A percentile compares a stretch with the other conserved stretches of the same genome.
These are phyloP conservation scores for Syngnathus rostellatus DNA, from an alignment of 2,797 vertebrate species.

Conservation along the genomic window DNA sequence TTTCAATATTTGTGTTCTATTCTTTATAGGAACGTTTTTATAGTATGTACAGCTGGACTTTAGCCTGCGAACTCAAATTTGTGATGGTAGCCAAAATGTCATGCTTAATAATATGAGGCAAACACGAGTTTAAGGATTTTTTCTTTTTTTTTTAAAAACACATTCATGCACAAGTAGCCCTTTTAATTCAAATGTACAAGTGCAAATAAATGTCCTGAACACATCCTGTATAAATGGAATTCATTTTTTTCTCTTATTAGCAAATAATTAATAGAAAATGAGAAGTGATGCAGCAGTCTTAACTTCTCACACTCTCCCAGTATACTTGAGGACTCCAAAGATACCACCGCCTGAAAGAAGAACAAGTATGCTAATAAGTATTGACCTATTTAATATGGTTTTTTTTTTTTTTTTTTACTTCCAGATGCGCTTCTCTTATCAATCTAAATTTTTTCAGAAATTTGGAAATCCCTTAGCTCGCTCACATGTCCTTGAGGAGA, in stretches of 20 bases:
- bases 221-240: background rate
- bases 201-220: background rate
- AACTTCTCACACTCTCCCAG: slow-evolving; percentile 35
- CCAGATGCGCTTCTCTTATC: too few species aligned
- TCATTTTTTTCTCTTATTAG: background rate
- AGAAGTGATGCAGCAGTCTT: background rate
- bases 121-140: background rate
- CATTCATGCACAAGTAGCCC: background rate
- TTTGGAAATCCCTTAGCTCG: too few species aligned
- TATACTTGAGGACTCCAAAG: slow-evolving; percentile 53
- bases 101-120: background rate
- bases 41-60: background rate
- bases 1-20: background rate
- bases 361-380: background rate
- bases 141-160: background rate
- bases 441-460: too few species aligned
- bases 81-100: background rate
- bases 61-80: background rate
- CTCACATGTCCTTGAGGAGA: slow-evolving; percentile 10
- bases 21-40: background rate
- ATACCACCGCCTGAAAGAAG: slow-evolving; percentile 58
- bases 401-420: too few species aligned
- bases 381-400: too few species aligned
- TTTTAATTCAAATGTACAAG: background rate
- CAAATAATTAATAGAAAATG: background rate